Base-by-base conservation (phyloP, 2,888 invertebrate species). In the Drosophila phalerata region DNA sequence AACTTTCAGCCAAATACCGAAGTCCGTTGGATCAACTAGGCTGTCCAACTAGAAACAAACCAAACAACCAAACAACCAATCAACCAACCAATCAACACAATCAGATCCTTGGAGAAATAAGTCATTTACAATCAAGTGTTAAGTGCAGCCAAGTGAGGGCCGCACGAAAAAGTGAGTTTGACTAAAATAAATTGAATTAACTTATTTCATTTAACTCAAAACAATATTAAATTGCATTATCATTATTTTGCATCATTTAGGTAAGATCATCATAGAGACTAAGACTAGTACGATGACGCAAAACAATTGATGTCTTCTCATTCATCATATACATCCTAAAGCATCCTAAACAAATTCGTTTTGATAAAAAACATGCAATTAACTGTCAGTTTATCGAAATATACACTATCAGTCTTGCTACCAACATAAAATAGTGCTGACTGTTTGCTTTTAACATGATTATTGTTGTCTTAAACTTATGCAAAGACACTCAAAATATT, bases 1-100 rank as follows among this genome's bases (percentile, higher is more conserved):
- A 53, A 62, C 30, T 64, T 70, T 22, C 64, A 77, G 25, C 63
- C 79, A 42, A 67, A 69, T 42, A 64, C 57, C 17, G 65, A 82
- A 45, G 80, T 83, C 22, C 67, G 82, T 47, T 69, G 63, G 79
- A 49, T 19, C 28, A 5, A 34, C 25, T 70, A 49, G 28, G 15
- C 38, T 13, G 17, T 25, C 8, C 15, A 38, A 5, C 4, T 30
- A 30, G n/a, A n/a, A 40, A 25, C 4, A 13, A 34, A 19, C 8
- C 25, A 25, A 25, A 3, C 25, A 25, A 5, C 25, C 28, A 28
- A 5, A 4, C 19, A 37, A 19, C 13, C 28, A 28, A 28, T 0
- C 5, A 28, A 1, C 28, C 28, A 28, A 28, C 28, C 25, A 25
- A 28, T 6, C 22, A 22, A 22, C 22, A 22, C 3, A 22, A 22